phyloP scores from a whole-genome alignment of 2,113 vertebrate species.

The Scomber scombrus region DNA sequence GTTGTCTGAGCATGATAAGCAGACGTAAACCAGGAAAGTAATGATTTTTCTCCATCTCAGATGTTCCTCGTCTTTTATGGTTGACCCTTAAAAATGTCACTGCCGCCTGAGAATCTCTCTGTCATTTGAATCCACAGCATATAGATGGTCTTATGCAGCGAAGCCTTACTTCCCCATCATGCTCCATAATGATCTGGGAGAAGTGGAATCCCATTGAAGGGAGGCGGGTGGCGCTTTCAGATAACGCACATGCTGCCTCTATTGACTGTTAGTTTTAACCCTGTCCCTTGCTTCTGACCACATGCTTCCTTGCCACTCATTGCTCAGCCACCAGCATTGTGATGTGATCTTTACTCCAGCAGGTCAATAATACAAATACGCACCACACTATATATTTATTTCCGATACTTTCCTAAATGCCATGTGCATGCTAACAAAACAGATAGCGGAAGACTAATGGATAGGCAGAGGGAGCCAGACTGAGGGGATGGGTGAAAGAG shows the following conservation, averaged over 20 bases:
- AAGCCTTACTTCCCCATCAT: slow-evolving; percentile 29
- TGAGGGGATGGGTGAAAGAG: neutral
- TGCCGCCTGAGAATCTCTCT: slow-evolving; percentile 49
- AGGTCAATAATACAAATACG: neutral
- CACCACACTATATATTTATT: neutral
- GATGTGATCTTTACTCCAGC: neutral
- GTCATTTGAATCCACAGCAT: slow-evolving; percentile 41
- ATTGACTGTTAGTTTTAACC: slow-evolving; percentile 30
- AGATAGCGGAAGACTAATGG: neutral
- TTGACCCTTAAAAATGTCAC: slow-evolving; percentile 72
- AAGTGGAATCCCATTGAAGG: slow-evolving; percentile 27
- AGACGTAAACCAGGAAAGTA: slow-evolving; percentile 45
- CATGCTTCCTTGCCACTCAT: neutral
- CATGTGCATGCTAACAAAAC: neutral
- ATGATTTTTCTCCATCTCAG: slow-evolving; percentile 63
- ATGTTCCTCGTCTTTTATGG: slow-evolving; percentile 60
- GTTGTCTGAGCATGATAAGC: slow-evolving; percentile 70
- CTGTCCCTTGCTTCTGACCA: slow-evolving; percentile 3
- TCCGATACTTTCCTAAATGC: neutral
- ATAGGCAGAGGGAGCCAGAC: neutral
- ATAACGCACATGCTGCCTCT: slow-evolving; percentile 18
- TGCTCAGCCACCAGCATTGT: neutral
- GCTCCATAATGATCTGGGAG: slow-evolving; percentile 24
- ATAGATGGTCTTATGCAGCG: slow-evolving; percentile 57
- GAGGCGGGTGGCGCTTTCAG: slow-evolving; percentile 47